Evolutionary conservation across 2,113 vertebrate genomes (phyloP), one percentile per base, ranked within the genome.

Genomic region (Baryphthengus martii): DNA sequence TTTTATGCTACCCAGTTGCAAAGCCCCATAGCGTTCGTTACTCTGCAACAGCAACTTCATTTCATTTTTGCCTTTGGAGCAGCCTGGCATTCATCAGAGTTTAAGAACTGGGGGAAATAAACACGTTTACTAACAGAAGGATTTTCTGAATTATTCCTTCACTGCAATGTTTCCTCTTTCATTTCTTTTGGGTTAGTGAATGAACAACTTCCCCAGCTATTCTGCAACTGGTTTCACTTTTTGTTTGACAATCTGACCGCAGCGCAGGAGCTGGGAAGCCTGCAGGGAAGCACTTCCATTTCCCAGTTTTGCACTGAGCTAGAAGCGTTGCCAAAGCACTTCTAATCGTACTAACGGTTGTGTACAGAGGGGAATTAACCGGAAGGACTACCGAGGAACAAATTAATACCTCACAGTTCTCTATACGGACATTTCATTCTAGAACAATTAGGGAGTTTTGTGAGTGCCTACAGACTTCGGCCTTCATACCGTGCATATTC

Each of bases 161-260:
- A 6, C 23, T 12, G 40, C 45, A 56, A 59, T 13, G 31, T 85
- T 90, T 73, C 40, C 3, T 3, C 85, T 77, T 76, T 68, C 2
- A 33, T 62, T 92, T 85, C 15, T 75, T 70, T 66, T 47, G 56
- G 42, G 11, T 75, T 56, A 52, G 45, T n/a, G 56, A 90, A 40
- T 8, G 8, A 82, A 47, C 25, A 82, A 24, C 18, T 37, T 17
- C 68, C 70, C 5, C 67, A 84, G 47, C 47, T 55, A 19, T 24
- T 47, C 59, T 40, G 63, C 17, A 68, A 66, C 28, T 44, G 49
- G 88, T 96, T 95, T 95, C 93, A 72, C 63, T 93, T 95, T 94
- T 82, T 85, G 47, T 94, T 94, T 88, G 63, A 29, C 18, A 79
- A 49, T 21, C 40, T 75, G 71, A 49, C 42, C 53, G 70, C 49